Percentiles rank a stretch among this genome's conserved stretches.
Evolutionary conservation across 2,888 invertebrate species (phyloP).

Genomic region (Stenolophus ochropezus): DNA sequence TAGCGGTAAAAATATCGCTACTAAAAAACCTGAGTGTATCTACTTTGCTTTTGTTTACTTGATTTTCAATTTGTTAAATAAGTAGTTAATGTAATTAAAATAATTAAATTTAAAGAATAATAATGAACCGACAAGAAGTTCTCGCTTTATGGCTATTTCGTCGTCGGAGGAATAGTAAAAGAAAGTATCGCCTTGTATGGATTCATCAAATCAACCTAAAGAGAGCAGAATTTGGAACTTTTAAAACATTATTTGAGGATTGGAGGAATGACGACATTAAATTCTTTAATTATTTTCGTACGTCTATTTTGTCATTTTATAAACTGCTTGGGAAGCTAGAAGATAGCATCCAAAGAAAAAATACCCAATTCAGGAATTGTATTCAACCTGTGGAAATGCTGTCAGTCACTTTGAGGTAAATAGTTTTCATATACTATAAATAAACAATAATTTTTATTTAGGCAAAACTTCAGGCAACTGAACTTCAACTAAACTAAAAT

Average conservation of each 20-base stretch:
- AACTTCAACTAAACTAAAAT: neutral
- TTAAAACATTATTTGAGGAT: neutral
- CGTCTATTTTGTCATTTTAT: neutral
- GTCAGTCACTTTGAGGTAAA: conserved; percentile 32
- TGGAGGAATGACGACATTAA: neutral
- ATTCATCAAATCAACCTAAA: neutral
- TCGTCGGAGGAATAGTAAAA: neutral
- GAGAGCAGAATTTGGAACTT: neutral
- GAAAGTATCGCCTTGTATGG: neutral
- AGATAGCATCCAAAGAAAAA: conserved; percentile 33
- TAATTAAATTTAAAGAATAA: neutral
- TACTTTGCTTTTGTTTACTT: neutral
- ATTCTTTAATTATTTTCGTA: neutral
- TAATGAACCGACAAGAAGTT: too few relatives aligned
- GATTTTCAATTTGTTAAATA: neutral
- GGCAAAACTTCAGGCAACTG: neutral
- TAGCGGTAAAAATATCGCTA: neutral
- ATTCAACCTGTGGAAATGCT: conserved; percentile 47
- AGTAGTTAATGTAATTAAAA: neutral
- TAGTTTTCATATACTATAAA: neutral
- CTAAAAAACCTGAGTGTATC: neutral
- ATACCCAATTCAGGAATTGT: conserved; percentile 42
- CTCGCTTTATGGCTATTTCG: neutral
- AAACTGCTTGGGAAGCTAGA: neutral
- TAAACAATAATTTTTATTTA: neutral